Conservation (phyloP, 2,113 vertebrate genomes). For the Gulo gulo region DNA sequence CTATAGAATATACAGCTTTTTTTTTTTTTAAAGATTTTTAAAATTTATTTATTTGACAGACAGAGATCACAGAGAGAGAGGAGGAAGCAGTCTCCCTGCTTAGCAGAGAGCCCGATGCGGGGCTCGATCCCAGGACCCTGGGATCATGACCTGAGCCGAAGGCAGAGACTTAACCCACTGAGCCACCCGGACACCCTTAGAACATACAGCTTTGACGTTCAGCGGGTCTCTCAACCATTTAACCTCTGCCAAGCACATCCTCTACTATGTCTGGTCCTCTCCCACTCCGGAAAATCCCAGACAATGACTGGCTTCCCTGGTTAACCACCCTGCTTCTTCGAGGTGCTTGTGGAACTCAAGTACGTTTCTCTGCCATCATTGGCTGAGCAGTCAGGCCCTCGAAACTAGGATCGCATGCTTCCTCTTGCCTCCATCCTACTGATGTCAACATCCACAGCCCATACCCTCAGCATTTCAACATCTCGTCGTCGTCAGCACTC, state of each 20-base stretch:
- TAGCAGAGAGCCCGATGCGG: too few species aligned
- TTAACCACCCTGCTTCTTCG: background rate
- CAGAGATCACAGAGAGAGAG: too few species aligned
- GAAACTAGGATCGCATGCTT: background rate
- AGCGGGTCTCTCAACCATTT: background rate
- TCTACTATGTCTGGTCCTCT: background rate
- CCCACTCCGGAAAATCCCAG: background rate
- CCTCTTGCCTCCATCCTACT: background rate
- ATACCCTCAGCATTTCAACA: background rate
- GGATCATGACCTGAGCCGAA: too few species aligned
- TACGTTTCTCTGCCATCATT: background rate
- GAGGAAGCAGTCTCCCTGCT: too few species aligned
- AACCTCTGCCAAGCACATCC: background rate
- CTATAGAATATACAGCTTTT: background rate
- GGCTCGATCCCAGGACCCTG: too few species aligned
- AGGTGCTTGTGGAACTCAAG: background rate
- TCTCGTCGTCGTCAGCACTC: background rate
- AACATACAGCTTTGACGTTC: background rate
- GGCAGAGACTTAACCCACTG: too few species aligned
- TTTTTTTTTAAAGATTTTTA: too few species aligned
- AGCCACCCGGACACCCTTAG: too few species aligned
- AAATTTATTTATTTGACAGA: too few species aligned
- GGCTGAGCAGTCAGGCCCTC: background rate
- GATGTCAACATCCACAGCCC: background rate
- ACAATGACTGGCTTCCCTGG: background rate